phyloP scores from a whole-genome alignment of 92 coral and sea anemone species.

The Desmophyllum pertusum region DNA sequence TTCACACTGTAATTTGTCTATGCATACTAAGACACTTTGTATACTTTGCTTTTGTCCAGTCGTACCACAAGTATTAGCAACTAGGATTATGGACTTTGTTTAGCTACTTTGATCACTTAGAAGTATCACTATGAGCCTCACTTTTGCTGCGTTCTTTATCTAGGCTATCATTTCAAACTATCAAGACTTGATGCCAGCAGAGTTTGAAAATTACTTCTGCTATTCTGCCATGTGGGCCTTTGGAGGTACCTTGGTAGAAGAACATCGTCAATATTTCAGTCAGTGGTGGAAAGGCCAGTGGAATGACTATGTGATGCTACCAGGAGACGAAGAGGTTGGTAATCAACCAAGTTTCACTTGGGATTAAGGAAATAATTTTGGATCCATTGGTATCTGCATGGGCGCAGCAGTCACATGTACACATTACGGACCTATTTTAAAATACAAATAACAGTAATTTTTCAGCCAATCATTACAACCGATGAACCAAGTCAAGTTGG shows the following conservation, averaged over 20 bases:
- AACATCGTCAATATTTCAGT: conserved; percentile 90
- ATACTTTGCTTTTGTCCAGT: too few species aligned
- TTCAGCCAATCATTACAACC: too few species aligned
- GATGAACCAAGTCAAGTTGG: too few species aligned
- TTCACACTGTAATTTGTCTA: too few species aligned
- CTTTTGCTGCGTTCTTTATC: conserved; percentile 6
- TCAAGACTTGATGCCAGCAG: conserved; percentile 88
- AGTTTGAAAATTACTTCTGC: conserved; percentile 94
- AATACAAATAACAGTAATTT: background rate
- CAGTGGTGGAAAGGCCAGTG: conserved; percentile 98
- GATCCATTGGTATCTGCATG: background rate
- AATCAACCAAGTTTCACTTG: background rate
- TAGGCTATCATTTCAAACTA: conserved; percentile 90
- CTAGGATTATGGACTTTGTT: background rate
- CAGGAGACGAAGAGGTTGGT: conserved; percentile 94
- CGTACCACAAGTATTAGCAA: too few species aligned
- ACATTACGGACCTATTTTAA: background rate
- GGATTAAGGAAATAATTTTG: background rate
- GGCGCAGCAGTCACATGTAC: background rate
- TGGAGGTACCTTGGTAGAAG: conserved; percentile 91
- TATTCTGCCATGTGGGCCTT: conserved; percentile 99
- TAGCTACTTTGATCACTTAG: background rate
- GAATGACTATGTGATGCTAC: conserved; percentile 79
- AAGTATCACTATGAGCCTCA: background rate
- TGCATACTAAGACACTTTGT: too few species aligned